Evolutionary conservation across 2,888 invertebrate species (phyloP).

Genomic region (Nezara viridula): DNA sequence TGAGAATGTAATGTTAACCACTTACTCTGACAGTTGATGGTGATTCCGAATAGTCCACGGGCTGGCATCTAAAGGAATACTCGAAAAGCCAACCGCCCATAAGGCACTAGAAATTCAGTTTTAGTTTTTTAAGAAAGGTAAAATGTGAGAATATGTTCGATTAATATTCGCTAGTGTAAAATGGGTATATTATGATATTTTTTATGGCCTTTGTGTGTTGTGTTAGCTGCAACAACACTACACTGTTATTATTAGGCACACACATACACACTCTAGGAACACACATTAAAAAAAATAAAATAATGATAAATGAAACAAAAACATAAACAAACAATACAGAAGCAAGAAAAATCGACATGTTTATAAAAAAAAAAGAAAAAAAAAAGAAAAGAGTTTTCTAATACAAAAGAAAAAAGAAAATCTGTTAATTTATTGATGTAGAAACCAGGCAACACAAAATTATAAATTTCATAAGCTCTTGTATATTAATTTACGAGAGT

Average conservation of each 20-base stretch:
- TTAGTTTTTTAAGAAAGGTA: background rate
- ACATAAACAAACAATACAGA: slow-evolving; percentile 11
- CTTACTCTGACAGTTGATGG: slow-evolving; percentile 88
- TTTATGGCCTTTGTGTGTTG: background rate
- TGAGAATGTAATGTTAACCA: slow-evolving; percentile 65
- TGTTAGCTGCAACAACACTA: slow-evolving; percentile 56
- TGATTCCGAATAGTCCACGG: slow-evolving; percentile 88
- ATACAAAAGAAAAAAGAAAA: slow-evolving; percentile 29
- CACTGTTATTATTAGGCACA: slow-evolving; percentile 46
- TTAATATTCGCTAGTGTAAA: too few relatives aligned
- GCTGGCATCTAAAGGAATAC: slow-evolving; percentile 91
- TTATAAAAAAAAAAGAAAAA: background rate
- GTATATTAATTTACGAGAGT: too few relatives aligned
- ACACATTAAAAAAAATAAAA: background rate
- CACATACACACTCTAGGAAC: background rate
- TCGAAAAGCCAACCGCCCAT: slow-evolving; percentile 92
- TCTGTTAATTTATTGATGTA: background rate
- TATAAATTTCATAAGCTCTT: too few relatives aligned
- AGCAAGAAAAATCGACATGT: slow-evolving; percentile 36
- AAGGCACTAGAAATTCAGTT: slow-evolving; percentile 75
- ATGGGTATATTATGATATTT: background rate
- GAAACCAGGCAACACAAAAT: background rate
- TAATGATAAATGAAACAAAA: background rate
- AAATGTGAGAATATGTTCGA: too few relatives aligned
- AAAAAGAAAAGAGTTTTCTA: slow-evolving; percentile 11